phyloP scores from a whole-genome alignment of 2,797 vertebrate species.

The Anas bernieri region DNA sequence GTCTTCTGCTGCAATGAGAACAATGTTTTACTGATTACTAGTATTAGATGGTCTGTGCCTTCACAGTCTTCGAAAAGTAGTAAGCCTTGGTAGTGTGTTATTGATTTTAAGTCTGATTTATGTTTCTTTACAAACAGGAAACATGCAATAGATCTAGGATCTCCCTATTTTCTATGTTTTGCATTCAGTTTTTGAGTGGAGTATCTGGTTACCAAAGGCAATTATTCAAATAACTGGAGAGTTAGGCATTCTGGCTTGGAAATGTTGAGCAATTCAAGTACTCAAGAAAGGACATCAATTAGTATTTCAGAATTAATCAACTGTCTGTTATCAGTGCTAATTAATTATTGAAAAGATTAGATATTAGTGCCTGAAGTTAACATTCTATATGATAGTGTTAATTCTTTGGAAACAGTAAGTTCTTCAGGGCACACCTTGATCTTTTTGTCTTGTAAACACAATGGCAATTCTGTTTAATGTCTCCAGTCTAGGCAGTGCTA shows the following conservation, averaged over 20 bases:
- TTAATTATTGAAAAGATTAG: background rate
- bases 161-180: background rate
- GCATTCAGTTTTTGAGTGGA: conserved; percentile 4
- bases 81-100: background rate
- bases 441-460: background rate
- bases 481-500: background rate
- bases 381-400: background rate
- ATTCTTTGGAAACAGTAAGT: background rate
- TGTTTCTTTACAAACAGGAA: background rate
- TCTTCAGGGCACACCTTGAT: background rate
- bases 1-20: background rate
- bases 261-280: background rate
- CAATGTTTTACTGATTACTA: background rate
- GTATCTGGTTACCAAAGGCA: background rate
- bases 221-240: background rate
- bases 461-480: background rate
- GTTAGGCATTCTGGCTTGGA: background rate
- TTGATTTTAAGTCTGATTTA: background rate
- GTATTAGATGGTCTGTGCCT: background rate
- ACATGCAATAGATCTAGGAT: background rate
- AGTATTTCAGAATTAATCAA: background rate
- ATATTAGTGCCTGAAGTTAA: background rate
- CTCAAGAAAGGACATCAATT: background rate
- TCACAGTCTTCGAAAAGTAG: background rate
- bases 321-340: background rate